These are phyloP conservation scores for Phymastichus coffea DNA, from an alignment of 1,140 invertebrate genomes.

Conservation along the genomic window DNA sequence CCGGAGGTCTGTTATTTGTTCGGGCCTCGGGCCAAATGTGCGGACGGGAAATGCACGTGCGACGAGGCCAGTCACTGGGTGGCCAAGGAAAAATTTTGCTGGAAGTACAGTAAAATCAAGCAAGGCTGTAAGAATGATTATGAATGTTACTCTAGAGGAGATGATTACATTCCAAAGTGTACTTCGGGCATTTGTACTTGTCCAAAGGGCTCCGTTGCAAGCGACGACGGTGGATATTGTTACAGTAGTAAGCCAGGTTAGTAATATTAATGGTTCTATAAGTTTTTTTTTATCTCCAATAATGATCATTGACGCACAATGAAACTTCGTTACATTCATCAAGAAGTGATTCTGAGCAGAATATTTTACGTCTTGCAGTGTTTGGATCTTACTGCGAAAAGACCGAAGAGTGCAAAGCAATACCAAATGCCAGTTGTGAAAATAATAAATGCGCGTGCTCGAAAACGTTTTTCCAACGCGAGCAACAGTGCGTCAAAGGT, in stretches of 20 bases:
- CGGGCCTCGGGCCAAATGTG: constrained; percentile 35
- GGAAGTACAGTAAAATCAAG: constrained; percentile 31
- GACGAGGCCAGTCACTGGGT: constrained; percentile 33
- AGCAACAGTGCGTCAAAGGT: constrained; percentile 25
- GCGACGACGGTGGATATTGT: constrained; percentile 17
- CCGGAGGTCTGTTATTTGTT: constrained; percentile 37
- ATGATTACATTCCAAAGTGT: neutral
- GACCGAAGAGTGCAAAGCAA: constrained; percentile 28
- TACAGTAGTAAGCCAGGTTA: constrained; percentile 18
- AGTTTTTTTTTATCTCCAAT: neutral
- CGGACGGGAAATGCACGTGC: constrained; percentile 32
- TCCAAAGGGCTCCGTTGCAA: constrained; percentile 21
- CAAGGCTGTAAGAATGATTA: constrained; percentile 27
- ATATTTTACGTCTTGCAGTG: too few relatives aligned
- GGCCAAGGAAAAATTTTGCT: constrained; percentile 37
- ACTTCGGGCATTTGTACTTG: constrained; percentile 29
- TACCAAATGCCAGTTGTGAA: constrained; percentile 22
- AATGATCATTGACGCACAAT: neutral
- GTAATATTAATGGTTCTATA: neutral
- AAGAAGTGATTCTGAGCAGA: neutral
- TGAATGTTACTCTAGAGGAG: constrained; percentile 32
- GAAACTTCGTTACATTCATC: neutral
- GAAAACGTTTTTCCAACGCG: constrained; percentile 24
- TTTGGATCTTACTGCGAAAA: constrained; percentile 26
- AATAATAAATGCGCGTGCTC: constrained; percentile 29